A percentile compares a stretch with the other conserved stretches of the same genome.
Conservation (phyloP, 2,113 vertebrate species). For the Siniperca chuatsi region DNA sequence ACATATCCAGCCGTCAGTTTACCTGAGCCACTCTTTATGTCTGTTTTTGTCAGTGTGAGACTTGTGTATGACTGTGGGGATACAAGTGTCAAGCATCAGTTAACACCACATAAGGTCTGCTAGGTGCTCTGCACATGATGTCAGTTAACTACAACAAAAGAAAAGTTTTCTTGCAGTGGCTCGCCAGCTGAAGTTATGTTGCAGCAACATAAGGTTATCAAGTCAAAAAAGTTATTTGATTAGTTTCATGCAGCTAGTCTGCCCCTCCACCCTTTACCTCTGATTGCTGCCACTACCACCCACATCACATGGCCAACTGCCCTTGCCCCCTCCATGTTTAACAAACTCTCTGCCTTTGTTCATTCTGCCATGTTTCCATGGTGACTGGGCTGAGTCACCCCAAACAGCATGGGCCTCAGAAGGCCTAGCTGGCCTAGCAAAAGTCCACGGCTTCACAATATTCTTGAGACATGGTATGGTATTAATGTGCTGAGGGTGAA, state of each 20-base stretch:
- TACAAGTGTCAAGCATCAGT: slow-evolving; percentile 31
- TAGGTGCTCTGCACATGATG: slow-evolving; percentile 19
- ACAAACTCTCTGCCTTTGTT: slow-evolving; percentile 86
- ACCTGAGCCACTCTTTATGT: slow-evolving; percentile 53
- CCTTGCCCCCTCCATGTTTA: slow-evolving; percentile 86
- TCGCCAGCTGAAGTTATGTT: not conserved
- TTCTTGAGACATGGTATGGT: slow-evolving; percentile 26
- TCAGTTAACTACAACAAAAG: slow-evolving; percentile 26
- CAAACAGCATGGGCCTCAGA: slow-evolving; percentile 82
- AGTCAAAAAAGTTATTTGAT: slow-evolving; percentile 43
- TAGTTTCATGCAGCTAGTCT: slow-evolving; percentile 16
- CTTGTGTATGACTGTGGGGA: slow-evolving; percentile 37
- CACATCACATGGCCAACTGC: slow-evolving; percentile 86
- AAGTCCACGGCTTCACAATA: slow-evolving; percentile 27
- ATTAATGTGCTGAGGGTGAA: slow-evolving; percentile 82
- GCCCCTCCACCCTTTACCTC: slow-evolving; percentile 4
- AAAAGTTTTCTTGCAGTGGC: slow-evolving; percentile 16
- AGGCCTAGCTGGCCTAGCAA: slow-evolving; percentile 65
- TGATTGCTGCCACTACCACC: slow-evolving; percentile 37
- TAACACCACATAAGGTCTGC: slow-evolving; percentile 33
- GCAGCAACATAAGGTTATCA: slow-evolving; percentile 1
- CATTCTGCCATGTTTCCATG: slow-evolving; percentile 65
- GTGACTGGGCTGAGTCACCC: slow-evolving; percentile 85
- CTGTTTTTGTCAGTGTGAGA: slow-evolving; percentile 44
- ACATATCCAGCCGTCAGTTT: slow-evolving; percentile 62